phyloP scores from a whole-genome alignment of 2,797 vertebrate species.

The Helarctos malayanus region DNA sequence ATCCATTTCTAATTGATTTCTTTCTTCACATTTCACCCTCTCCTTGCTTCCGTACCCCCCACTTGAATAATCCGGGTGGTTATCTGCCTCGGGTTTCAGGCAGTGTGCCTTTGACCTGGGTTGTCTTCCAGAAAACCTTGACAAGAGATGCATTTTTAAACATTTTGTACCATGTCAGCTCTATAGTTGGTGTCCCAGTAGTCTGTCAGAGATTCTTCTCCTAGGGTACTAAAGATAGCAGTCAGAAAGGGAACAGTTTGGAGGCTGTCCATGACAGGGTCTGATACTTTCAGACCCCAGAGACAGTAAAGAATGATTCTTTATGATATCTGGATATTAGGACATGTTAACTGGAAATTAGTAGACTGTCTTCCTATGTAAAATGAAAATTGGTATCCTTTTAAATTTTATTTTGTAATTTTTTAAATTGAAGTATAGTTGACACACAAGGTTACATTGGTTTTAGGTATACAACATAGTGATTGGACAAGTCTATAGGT shows the following conservation, averaged over 20 bases:
- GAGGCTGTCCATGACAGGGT: background rate
- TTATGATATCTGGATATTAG: background rate
- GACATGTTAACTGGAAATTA: background rate
- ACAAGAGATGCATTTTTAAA: constrained; percentile 75
- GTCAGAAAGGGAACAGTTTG: constrained; percentile 14
- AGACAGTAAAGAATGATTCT: background rate
- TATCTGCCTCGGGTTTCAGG: constrained; percentile 6
- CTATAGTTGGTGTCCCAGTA: constrained; percentile 62
- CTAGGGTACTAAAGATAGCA: background rate
- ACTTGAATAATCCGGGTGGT: background rate
- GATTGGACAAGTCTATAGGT: background rate
- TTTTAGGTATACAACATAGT: background rate
- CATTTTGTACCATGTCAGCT: constrained; percentile 33
- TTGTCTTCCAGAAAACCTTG: constrained; percentile 72
- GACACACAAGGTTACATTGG: background rate
- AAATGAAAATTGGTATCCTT: background rate
- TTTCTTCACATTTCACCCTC: background rate
- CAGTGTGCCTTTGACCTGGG: background rate
- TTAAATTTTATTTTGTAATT: background rate
- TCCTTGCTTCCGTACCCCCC: background rate
- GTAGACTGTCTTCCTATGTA: background rate
- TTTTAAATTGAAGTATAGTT: background rate
- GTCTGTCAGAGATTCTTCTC: constrained; percentile 43
- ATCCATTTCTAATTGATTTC: constrained; percentile 9
- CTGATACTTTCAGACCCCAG: background rate